These are phyloP conservation scores for Heliconius ethilla DNA, from an alignment of 2,888 invertebrate genomes.

Conservation along the genomic window DNA sequence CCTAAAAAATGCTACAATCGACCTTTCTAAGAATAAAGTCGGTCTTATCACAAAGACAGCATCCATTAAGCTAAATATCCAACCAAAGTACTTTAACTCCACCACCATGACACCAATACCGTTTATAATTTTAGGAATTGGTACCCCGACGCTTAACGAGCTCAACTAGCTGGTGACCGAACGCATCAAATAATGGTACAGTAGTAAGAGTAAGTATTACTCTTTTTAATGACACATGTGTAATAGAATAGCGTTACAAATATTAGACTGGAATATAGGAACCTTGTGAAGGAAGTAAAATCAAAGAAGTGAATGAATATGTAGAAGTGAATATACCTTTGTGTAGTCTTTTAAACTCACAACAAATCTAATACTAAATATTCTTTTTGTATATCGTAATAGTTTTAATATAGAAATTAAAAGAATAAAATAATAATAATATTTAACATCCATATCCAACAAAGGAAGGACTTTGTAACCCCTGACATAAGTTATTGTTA, in stretches of 20 bases:
- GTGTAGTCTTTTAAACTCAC: too few relatives aligned
- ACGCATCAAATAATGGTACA: slow-evolving; percentile 43
- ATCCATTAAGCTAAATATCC: slow-evolving; percentile 42
- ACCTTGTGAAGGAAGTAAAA: neutral
- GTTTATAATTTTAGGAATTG: slow-evolving; percentile 75
- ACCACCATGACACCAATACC: slow-evolving; percentile 70
- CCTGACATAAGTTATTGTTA: slow-evolving; percentile 6
- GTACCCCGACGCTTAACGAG: slow-evolving; percentile 71
- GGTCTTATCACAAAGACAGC: slow-evolving; percentile 26
- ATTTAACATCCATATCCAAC: neutral
- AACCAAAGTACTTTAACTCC: slow-evolving; percentile 51
- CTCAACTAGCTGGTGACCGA: slow-evolving; percentile 69
- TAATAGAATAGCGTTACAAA: slow-evolving; percentile 2
- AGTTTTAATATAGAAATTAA: too few relatives aligned
- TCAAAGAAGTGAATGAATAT: too few relatives aligned
- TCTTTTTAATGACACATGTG: slow-evolving; percentile 57
- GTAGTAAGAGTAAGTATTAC: slow-evolving; percentile 62
- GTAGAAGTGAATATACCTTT: too few relatives aligned
- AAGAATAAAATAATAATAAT: neutral
- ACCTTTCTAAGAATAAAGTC: slow-evolving; percentile 17
- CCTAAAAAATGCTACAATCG: neutral
- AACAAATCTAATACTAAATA: too few relatives aligned
- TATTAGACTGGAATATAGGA: neutral
- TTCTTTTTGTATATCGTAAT: too few relatives aligned
- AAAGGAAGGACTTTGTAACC: slow-evolving; percentile 8